Conservation (phyloP, 2,797 vertebrate genomes). For the Microtus californicus region DNA sequence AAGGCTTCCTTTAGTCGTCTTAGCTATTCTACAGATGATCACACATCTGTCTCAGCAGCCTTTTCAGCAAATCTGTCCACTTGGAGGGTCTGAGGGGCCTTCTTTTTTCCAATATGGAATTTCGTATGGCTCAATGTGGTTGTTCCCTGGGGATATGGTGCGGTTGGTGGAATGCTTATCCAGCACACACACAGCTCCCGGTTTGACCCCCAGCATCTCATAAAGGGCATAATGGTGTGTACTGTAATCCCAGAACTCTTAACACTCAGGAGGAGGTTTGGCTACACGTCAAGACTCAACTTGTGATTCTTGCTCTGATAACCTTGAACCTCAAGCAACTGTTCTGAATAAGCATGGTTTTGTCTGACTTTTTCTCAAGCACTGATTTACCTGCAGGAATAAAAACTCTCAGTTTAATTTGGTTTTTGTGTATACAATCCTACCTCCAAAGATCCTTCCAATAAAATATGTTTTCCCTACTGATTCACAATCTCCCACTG, state of each 20-base stretch:
- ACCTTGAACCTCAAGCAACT: not conserved
- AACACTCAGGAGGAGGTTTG: not conserved
- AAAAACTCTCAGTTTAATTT: not conserved
- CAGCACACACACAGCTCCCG: not conserved
- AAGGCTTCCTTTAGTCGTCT: not conserved
- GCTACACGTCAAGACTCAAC: not conserved
- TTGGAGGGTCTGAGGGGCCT: not conserved
- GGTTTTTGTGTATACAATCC: not conserved
- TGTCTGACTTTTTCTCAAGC: not conserved
- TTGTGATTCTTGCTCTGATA: not conserved
- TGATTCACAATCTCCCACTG: not conserved
- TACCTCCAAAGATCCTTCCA: not conserved
- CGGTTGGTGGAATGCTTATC: not conserved
- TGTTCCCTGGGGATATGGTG: not conserved
- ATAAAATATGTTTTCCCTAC: not conserved
- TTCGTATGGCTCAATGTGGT: not conserved
- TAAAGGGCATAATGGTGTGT: not conserved
- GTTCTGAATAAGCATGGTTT: not conserved
- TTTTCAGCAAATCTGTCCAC: not conserved
- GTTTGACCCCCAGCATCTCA: not conserved
- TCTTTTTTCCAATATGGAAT: not conserved
- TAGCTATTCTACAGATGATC: not conserved
- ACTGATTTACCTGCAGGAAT: not conserved
- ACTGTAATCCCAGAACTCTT: not conserved
- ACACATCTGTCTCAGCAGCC: not conserved